Percentiles rank a stretch among this genome's conserved stretches.
Evolutionary conservation across 1,140 invertebrate genomes (phyloP).

Genomic region (Dysdera silvatica): DNA sequence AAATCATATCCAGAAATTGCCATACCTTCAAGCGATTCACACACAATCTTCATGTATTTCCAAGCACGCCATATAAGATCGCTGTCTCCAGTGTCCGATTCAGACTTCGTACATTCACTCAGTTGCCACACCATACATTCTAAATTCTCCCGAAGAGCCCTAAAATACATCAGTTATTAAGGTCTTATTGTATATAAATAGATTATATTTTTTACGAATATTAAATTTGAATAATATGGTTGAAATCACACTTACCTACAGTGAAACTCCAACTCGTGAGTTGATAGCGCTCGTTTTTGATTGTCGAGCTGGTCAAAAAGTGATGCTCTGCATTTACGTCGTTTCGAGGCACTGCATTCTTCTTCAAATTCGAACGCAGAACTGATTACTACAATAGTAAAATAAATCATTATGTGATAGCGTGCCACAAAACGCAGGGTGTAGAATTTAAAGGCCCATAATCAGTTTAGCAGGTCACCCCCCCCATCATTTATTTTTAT

Average conservation of each 20-base stretch:
- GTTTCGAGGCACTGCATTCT: constrained; percentile 1
- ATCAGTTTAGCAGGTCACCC: no score
- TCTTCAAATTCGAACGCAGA: no score
- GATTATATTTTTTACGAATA: not conserved
- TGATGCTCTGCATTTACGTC: not conserved
- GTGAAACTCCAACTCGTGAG: not conserved
- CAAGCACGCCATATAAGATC: constrained; percentile 19
- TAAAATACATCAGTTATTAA: not conserved
- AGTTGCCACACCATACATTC: constrained; percentile 25
- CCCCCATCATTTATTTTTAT: no score
- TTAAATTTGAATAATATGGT: not conserved
- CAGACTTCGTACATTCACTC: not conserved
- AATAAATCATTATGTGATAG: no score
- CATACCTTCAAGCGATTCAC: constrained; percentile 26
- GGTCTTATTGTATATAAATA: not conserved
- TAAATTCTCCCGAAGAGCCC: constrained; percentile 7
- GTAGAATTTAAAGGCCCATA: no score
- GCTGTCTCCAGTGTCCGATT: not conserved
- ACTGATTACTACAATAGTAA: no score
- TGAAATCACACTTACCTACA: not conserved
- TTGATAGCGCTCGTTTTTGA: not conserved
- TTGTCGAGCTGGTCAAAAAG: constrained; percentile 12
- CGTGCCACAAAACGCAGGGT: no score
- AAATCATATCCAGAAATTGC: not conserved
- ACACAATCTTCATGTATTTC: constrained; percentile 25